Conservation (phyloP, 2,113 vertebrate genomes). For the Todiramphus chloris region DNA sequence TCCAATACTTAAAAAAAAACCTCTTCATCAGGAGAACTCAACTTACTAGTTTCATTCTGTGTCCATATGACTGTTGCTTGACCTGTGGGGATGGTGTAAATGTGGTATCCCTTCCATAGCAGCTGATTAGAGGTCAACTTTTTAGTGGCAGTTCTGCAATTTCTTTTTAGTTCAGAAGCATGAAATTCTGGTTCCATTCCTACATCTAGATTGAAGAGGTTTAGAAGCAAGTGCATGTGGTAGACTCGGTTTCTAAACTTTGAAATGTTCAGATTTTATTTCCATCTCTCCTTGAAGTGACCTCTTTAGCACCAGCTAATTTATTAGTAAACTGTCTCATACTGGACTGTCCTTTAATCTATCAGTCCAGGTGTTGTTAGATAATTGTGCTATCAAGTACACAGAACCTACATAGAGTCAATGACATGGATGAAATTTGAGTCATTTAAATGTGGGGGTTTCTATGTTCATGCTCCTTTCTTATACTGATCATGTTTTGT, state of each 20-base stretch:
- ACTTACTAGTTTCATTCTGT: background rate
- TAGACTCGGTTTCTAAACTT: background rate
- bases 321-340: background rate
- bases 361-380: background rate
- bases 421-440: background rate
- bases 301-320: background rate
- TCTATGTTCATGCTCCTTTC: background rate
- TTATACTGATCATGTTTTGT: background rate
- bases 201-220: background rate
- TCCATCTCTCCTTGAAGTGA: background rate
- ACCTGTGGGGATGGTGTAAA: background rate
- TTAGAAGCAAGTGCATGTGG: background rate
- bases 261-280: background rate
- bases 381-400: background rate
- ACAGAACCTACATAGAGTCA: background rate
- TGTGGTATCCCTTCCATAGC: background rate
- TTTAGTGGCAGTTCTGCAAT: background rate
- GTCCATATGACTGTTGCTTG: background rate
- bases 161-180: background rate
- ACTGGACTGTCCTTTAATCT: background rate
- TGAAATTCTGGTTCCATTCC: background rate
- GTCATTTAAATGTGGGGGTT: background rate
- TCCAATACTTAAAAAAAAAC: background rate
- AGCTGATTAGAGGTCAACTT: background rate
- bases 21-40: background rate